Base-by-base conservation (phyloP, 2,888 invertebrate species). In the Calephelis perditalis region DNA sequence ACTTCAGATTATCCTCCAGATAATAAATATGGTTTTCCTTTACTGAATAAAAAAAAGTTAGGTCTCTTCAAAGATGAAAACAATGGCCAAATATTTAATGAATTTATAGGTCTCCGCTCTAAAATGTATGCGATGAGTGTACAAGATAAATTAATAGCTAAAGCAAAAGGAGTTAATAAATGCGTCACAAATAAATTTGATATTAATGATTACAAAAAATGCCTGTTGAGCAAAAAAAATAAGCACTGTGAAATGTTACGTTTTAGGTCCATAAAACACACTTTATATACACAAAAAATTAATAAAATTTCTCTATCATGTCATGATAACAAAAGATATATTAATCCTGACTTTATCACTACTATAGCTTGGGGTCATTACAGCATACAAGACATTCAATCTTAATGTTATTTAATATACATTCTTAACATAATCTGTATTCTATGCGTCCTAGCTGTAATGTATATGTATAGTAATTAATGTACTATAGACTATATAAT, bases 31-130 rank as follows among this genome's bases (percentile, higher is more conserved):
- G 37, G 37, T 7, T 37, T 37, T 57, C 73, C 74, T 6, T 36
- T 43, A 57, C 52, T 71, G 36, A 74, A 74, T 65, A 72, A 73
- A 64, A 73, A 73, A 61, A 66, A 65, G 37, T 57, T 71, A 59
- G 72, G 71, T 9, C 64, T 63, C 52, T 72, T 73, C 52, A 73
- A 76, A 67, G 72, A 72, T 63, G 71, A 72, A 67, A 65, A 68
- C 55, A 70, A 69, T 56, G 69, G 68, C 15, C 59, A 67, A 56
- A 65, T 71, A 56, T 60, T 71, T 26, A 66, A 11, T 11, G 71
- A 72, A 64, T 73, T 70, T 65, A 68, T 70, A 26, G 71, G 72
- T n/a, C 60, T 72, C 10, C 52, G 70, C 63, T 68, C 72, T n/a
- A 73, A 73, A 69, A 70, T 74, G 69, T 73, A 73, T 64, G 68